A percentile compares a stretch with the other conserved stretches of the same genome.
Evolutionary conservation across 2,888 invertebrate species (phyloP).

Genomic region (Galeopsomyia nigrocyanea): DNA sequence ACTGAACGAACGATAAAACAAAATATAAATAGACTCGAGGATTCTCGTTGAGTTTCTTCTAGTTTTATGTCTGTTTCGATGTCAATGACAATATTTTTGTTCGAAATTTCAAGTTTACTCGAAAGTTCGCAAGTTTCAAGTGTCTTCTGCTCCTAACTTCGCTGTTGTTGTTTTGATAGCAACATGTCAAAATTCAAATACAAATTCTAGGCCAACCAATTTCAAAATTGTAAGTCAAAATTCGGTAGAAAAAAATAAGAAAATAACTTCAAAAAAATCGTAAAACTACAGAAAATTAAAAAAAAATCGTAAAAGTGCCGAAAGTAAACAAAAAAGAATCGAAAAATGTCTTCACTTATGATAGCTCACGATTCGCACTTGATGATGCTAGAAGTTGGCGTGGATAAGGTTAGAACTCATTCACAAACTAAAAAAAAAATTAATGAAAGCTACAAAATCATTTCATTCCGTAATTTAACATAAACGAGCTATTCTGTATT

Average conservation of each 20-base stretch:
- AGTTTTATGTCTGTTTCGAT: no score
- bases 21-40: no score
- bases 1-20: no score
- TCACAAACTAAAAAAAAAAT: background rate
- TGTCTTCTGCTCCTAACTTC: no score
- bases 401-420: constrained; percentile 56
- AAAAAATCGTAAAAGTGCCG: background rate
- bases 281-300: background rate
- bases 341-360: constrained; percentile 60
- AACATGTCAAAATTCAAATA: constrained; percentile 35
- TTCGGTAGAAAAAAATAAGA: background rate
- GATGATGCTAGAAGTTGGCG: constrained; percentile 61
- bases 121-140: no score
- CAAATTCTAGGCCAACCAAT: constrained; percentile 38
- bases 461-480: no score
- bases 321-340: constrained; percentile 7
- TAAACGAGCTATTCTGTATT: no score
- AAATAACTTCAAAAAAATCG: background rate
- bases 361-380: constrained; percentile 56
- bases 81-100: no score
- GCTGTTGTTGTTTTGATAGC: background rate
- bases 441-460: background rate
- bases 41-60: no score
- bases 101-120: no score
- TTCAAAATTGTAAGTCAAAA: constrained; percentile 31